These are phyloP conservation scores for Vulpes ferrilata DNA, from an alignment of 2,113 vertebrate genomes.

Conservation along the genomic window DNA sequence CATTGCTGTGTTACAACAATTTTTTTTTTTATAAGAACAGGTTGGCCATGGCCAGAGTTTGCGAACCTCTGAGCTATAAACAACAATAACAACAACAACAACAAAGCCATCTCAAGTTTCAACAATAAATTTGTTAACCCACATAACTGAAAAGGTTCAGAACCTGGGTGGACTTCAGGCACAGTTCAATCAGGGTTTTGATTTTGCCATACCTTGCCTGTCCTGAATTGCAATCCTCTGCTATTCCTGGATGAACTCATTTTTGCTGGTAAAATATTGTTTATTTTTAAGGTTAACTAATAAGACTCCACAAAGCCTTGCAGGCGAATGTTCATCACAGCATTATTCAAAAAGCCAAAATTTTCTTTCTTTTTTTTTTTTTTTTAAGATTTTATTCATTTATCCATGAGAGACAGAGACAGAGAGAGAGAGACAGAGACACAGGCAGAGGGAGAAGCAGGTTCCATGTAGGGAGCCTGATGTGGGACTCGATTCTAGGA, in stretches of 20 bases:
- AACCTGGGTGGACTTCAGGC: slow-evolving; percentile 2
- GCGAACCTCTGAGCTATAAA: neutral
- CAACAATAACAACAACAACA: neutral
- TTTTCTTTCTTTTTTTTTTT: too few relatives aligned
- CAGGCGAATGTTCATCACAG: neutral
- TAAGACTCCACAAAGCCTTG: neutral
- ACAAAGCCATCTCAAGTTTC: neutral
- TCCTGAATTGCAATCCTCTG: neutral
- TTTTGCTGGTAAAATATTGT: neutral
- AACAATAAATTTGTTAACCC: neutral
- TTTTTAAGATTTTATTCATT: too few relatives aligned
- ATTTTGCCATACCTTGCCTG: neutral
- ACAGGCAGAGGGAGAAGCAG: too few relatives aligned
- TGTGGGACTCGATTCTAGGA: too few relatives aligned
- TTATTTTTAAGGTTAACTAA: neutral
- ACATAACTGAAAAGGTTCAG: neutral
- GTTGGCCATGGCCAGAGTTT: neutral
- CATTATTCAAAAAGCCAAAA: neutral
- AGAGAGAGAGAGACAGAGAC: too few relatives aligned
- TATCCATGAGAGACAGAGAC: too few relatives aligned
- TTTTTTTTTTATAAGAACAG: neutral
- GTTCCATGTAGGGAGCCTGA: too few relatives aligned
- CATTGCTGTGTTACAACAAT: neutral
- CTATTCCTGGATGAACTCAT: neutral
- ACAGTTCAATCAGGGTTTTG: neutral